Base-by-base conservation (phyloP, 2,888 invertebrate genomes). In the Sinhomidia bicolor region DNA sequence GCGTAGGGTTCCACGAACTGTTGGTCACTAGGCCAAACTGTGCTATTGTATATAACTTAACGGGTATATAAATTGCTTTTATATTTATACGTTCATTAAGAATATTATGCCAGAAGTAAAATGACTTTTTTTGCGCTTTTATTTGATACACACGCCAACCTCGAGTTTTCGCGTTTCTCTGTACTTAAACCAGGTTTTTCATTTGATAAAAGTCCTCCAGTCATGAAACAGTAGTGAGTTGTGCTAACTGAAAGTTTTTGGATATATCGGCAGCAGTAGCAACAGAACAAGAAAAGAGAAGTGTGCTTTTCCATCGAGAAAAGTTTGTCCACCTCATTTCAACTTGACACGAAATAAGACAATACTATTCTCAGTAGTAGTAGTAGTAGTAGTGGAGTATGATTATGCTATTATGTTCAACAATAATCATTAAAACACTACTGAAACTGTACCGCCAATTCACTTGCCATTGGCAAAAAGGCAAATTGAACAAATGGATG, bases 1-100 rank as follows among this genome's bases (percentile, higher is more conserved):
- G n/a, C n/a, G n/a, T n/a, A n/a, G n/a, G n/a, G n/a, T n/a, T n/a
- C n/a, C n/a, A n/a, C 29, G 3, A 32, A 14, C 32, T 65, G 32
- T 65, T 65, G 62, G 62, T 65, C 62, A 65, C 62, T 65, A 29
- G 62, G 62, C 62, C 62, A 65, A n/a, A 32, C 1, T 60, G 57
- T 14, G 47, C n/a, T n/a, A n/a, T n/a, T n/a, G n/a, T n/a, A n/a
- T n/a, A n/a, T 47, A 20, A 3, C 14, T n/a, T 51, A 51, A 57
- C 17, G 20, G 4, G 10, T 6, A 47, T 5, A 57, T 20, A 57
- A 2, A 57, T 10, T 20, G 32, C 29, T 29, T 29, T 29, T 65
- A 65, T n/a, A 23, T 23, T 26, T 7, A 23, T 60, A 0, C 3
- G 7, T 60, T 60, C 7, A 9, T 3, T 6, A 10, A 23, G 7